Conservation (phyloP, 2,797 vertebrate species). For the Amblyraja radiata region DNA sequence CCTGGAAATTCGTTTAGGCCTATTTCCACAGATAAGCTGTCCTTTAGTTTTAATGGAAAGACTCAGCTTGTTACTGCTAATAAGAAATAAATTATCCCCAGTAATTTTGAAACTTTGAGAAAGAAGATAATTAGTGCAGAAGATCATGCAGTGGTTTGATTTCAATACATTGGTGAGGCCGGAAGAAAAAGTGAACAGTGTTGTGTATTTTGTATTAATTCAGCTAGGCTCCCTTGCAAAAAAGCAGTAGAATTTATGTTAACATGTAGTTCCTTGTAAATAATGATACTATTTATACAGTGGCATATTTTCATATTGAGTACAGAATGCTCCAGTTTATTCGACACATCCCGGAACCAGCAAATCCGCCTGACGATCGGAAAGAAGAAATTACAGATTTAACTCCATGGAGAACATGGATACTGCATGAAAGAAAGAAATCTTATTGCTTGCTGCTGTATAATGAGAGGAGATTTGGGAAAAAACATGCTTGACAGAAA, state of each 20-base stretch:
- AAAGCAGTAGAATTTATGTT: not conserved
- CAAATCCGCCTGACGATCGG: not conserved
- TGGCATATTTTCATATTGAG: not conserved
- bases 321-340: not conserved
- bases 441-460: not conserved
- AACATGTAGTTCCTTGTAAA: not conserved
- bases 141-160: not conserved
- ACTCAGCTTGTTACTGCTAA: not conserved
- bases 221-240: not conserved
- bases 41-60: not conserved
- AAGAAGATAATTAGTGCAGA: not conserved
- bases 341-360: not conserved
- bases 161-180: not conserved
- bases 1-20: not conserved
- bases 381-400: not conserved
- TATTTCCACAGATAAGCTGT: not conserved
- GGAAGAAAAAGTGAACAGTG: not conserved
- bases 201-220: not conserved
- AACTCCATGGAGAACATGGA: not conserved
- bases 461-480: not conserved
- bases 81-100: not conserved
- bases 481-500: not conserved
- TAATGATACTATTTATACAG: conserved; percentile 12
- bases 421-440: not conserved
- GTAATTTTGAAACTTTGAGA: not conserved